A percentile compares a stretch with the other conserved stretches of the same genome.
Evolutionary conservation across 2,888 invertebrate genomes (phyloP).

Genomic region (Liodrosophila aerea): DNA sequence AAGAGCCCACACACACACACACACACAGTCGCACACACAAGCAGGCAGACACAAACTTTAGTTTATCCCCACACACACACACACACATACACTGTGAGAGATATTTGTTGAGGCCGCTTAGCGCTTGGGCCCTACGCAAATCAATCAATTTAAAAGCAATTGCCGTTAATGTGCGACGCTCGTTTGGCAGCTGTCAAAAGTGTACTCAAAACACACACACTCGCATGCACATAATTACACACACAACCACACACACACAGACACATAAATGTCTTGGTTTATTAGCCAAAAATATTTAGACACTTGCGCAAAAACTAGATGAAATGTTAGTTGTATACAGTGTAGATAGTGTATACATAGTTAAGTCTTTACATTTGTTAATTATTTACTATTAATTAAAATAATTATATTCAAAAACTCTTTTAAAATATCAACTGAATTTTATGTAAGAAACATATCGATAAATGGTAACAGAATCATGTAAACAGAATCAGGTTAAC

Average conservation of each 20-base stretch:
- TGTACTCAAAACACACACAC: conserved; percentile 25
- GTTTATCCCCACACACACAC: no score
- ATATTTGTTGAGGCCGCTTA: conserved; percentile 19
- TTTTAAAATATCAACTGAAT: no score
- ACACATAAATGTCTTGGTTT: conserved; percentile 19
- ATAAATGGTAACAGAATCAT: no score
- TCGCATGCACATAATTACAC: conserved; percentile 4
- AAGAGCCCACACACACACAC: conserved; percentile 10
- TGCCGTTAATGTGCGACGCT: conserved; percentile 74
- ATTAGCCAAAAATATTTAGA: conserved; percentile 35
- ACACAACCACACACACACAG: conserved; percentile 15
- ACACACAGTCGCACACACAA: conserved; percentile 7
- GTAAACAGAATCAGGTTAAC: no score
- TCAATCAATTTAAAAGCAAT: conserved; percentile 76
- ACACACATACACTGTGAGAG: conserved; percentile 1
- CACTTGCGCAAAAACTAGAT: no score
- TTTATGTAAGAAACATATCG: no score
- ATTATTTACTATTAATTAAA: no score
- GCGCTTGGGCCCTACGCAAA: conserved; percentile 55
- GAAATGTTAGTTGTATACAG: no score
- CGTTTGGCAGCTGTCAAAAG: conserved; percentile 73
- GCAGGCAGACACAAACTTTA: no score
- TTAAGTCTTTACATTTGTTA: no score
- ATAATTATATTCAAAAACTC: no score
- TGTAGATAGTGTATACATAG: no score